Evolutionary conservation across 1,140 invertebrate species (phyloP).

Genomic region (Leptinotarsa texana): DNA sequence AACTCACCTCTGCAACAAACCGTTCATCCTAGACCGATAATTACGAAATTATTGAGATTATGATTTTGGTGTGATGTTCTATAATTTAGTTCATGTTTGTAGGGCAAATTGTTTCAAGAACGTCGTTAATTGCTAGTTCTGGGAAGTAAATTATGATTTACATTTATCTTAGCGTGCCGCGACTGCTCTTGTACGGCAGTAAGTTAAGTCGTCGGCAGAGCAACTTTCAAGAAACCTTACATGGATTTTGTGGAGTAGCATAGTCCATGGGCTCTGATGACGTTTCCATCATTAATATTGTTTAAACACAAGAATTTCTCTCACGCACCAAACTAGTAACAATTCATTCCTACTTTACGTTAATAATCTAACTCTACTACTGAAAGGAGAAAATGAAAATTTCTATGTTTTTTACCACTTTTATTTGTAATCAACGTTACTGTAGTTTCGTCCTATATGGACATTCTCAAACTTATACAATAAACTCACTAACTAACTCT

Average conservation of each 20-base stretch:
- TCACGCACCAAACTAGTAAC: too few species aligned
- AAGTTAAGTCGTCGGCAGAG: not conserved
- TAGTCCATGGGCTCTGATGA: not conserved
- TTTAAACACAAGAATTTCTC: too few species aligned
- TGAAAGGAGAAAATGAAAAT: too few species aligned
- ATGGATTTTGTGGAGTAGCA: not conserved
- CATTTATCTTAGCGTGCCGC: not conserved
- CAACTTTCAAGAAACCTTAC: not conserved
- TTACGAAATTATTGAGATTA: not conserved
- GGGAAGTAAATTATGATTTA: conserved; percentile 4
- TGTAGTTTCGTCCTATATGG: too few species aligned
- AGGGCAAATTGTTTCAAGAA: not conserved
- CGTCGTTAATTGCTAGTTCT: conserved; percentile 5
- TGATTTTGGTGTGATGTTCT: not conserved
- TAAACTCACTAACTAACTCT: too few species aligned
- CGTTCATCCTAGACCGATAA: not conserved
- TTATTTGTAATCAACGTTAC: too few species aligned
- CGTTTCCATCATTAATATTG: too few species aligned
- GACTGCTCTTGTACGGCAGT: not conserved
- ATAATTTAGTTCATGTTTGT: conserved; percentile 6
- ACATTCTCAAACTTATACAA: too few species aligned
- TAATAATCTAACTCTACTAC: too few species aligned
- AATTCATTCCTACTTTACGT: too few species aligned
- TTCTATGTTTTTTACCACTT: too few species aligned
- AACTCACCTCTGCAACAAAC: not conserved